Conservation (phyloP, 1,140 invertebrate genomes). For the Epicauta chinensis region DNA sequence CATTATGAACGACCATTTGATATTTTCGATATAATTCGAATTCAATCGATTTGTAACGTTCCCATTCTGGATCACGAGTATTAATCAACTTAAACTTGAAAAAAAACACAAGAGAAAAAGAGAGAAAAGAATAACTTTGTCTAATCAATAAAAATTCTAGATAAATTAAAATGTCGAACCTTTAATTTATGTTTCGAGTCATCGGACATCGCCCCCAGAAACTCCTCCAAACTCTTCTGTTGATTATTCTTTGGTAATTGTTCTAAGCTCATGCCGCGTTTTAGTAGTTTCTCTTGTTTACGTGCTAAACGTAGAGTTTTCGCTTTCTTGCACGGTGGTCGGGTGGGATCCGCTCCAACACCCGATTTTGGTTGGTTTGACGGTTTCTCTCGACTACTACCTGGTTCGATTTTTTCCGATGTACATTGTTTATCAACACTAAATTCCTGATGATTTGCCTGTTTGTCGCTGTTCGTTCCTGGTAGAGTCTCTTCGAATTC, state of each 20-base stretch:
- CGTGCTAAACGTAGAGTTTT: slow-evolving; percentile 71
- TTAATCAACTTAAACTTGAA: slow-evolving; percentile 72
- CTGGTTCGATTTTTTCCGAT: background rate
- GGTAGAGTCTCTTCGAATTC: slow-evolving; percentile 4
- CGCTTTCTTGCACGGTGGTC: slow-evolving; percentile 66
- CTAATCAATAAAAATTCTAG: background rate
- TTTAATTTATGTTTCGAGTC: slow-evolving; percentile 64
- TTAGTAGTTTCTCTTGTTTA: slow-evolving; percentile 63
- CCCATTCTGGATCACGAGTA: slow-evolving; percentile 60
- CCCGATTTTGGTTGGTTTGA: slow-evolving; percentile 33
- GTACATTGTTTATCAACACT: too few species aligned
- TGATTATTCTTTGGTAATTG: slow-evolving; percentile 42
- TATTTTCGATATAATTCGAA: slow-evolving; percentile 76
- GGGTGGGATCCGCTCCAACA: slow-evolving; percentile 45
- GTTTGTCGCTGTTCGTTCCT: background rate
- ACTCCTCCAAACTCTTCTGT: slow-evolving; percentile 70
- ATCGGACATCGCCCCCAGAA: slow-evolving; percentile 55
- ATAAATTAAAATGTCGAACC: slow-evolving; percentile 47
- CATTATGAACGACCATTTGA: slow-evolving; percentile 81
- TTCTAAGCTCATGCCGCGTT: slow-evolving; percentile 50
- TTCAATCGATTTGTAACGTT: slow-evolving; percentile 55
- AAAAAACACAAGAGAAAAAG: too few species aligned
- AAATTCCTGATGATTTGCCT: too few species aligned
- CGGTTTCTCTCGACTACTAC: background rate
- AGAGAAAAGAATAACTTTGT: slow-evolving; percentile 44